Evolutionary conservation across 2,113 vertebrate species (phyloP).

Genomic region (Xenopus borealis): DNA sequence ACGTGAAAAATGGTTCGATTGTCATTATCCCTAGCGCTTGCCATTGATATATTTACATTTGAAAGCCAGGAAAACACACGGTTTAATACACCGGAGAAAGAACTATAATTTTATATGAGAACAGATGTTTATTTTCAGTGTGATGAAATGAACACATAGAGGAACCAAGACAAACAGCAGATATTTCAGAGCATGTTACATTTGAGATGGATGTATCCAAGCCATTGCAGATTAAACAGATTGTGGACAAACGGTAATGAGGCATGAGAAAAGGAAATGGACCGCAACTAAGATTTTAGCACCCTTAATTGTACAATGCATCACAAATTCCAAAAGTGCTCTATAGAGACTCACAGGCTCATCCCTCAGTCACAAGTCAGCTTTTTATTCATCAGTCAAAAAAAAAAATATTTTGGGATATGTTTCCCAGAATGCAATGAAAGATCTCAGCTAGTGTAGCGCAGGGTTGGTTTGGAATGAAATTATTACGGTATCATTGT

Average conservation of each 20-base stretch:
- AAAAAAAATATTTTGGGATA: neutral
- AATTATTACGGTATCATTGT: too few relatives aligned
- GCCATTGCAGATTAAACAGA: conserved; percentile 67
- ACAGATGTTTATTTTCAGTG: neutral
- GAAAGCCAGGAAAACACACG: too few relatives aligned
- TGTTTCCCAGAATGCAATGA: too few relatives aligned
- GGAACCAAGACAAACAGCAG: conserved; percentile 8
- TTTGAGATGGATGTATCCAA: conserved; percentile 61
- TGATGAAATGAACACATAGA: neutral
- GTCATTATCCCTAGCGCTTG: too few relatives aligned
- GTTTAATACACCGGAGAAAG: too few relatives aligned
- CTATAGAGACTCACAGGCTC: conserved; percentile 63
- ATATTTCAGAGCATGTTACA: conserved; percentile 13
- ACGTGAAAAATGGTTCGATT: too few relatives aligned
- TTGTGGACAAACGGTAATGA: conserved; percentile 69
- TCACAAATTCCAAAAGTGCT: conserved; percentile 59
- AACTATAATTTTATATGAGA: neutral
- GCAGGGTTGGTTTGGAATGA: too few relatives aligned
- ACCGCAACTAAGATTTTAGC: conserved; percentile 63
- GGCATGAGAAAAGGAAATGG: conserved; percentile 70
- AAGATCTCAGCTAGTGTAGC: too few relatives aligned
- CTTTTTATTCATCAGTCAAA: conserved; percentile 60
- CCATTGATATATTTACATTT: too few relatives aligned
- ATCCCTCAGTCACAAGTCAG: conserved; percentile 52
- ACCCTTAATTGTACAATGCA: conserved; percentile 58